Conservation (phyloP, 1,140 invertebrate genomes). For the Solen grandis region DNA sequence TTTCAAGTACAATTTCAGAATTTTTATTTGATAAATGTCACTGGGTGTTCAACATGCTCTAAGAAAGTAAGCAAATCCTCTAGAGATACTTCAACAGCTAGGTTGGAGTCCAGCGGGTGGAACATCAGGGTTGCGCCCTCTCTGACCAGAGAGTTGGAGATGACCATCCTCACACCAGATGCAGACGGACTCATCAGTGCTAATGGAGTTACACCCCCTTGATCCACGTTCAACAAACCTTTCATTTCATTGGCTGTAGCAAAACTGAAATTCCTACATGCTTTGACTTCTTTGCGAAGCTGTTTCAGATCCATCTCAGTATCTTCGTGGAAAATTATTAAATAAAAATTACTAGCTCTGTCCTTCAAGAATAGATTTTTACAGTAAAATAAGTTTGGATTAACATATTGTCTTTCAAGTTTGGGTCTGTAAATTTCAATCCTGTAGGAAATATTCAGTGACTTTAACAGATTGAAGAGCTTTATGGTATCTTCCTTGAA, state of each 20-base stretch:
- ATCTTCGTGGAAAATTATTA: constrained; percentile 42
- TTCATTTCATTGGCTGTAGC: constrained; percentile 36
- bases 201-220: constrained; percentile 51
- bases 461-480: neutral
- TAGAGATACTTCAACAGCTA: constrained; percentile 34
- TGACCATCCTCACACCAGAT: constrained; percentile 36
- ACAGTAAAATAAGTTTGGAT: constrained; percentile 34
- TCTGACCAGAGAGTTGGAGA: constrained; percentile 13
- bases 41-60: neutral
- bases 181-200: constrained; percentile 34
- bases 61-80: constrained; percentile 22
- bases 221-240: constrained; percentile 16
- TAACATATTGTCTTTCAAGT: neutral
- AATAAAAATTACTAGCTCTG: constrained; percentile 48
- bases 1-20: too few relatives aligned
- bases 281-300: constrained; percentile 36
- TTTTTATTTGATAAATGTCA: constrained; percentile 29
- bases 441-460: constrained; percentile 21
- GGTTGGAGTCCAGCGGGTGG: constrained; percentile 22
- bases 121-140: constrained; percentile 33
- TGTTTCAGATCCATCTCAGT: constrained; percentile 47
- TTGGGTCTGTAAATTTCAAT: constrained; percentile 42
- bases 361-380: constrained; percentile 57
- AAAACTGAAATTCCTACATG: constrained; percentile 54
- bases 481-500: constrained; percentile 1